Conservation (phyloP, 2,797 vertebrate species). For the Tympanoctomys barrerae region DNA sequence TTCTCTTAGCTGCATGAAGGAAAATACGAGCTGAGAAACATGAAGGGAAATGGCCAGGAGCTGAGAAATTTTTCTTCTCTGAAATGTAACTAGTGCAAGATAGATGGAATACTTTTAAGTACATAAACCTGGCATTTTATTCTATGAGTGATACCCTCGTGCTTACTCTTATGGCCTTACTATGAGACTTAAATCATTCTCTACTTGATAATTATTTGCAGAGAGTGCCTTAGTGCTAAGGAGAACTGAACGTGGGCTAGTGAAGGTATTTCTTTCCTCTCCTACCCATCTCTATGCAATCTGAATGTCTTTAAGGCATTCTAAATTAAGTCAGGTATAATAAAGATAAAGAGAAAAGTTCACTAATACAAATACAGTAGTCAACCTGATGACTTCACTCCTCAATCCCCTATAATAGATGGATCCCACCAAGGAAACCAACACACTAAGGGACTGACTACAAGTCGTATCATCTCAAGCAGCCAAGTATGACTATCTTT, state of each 20-base stretch:
- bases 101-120: background rate
- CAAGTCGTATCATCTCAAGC: background rate
- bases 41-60: background rate
- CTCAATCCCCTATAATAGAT: background rate
- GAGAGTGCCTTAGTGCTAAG: background rate
- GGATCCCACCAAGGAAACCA: background rate
- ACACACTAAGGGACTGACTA: background rate
- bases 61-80: background rate
- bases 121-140: background rate
- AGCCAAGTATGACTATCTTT: background rate
- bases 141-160: background rate
- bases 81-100: background rate
- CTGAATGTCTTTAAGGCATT: constrained; percentile 1
- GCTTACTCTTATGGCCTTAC: background rate
- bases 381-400: background rate
- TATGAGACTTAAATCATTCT: background rate
- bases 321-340: background rate
- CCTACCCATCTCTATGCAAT: background rate
- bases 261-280: background rate
- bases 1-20: background rate
- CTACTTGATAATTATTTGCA: background rate
- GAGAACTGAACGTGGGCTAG: background rate
- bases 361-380: background rate
- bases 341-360: background rate
- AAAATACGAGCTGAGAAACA: background rate